Evolutionary conservation across 2,888 invertebrate genomes (phyloP).

Genomic region (Galerucella calmariensis): DNA sequence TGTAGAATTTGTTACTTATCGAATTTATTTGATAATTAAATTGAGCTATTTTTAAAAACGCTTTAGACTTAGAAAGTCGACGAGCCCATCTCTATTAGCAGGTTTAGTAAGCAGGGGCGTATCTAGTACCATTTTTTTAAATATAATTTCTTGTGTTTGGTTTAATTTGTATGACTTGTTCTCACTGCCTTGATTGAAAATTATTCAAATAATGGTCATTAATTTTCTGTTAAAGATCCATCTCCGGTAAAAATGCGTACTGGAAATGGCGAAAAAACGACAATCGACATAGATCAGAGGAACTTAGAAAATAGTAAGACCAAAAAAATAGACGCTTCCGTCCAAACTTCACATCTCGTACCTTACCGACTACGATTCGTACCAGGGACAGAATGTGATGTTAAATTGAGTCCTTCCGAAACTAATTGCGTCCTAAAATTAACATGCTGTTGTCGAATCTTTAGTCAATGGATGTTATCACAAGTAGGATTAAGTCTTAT

Average conservation of each 20-base stretch:
- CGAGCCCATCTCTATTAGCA: no score
- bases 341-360: slow-evolving; percentile 66
- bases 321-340: slow-evolving; percentile 59
- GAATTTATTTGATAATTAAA: no score
- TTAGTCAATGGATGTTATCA: slow-evolving; percentile 69
- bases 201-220: no score
- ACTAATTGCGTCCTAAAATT: slow-evolving; percentile 55
- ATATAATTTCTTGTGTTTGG: no score
- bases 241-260: slow-evolving; percentile 54
- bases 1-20: no score
- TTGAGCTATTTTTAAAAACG: no score
- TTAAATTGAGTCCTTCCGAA: slow-evolving; percentile 60
- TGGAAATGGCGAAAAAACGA: slow-evolving; percentile 55
- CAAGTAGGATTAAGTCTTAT: slow-evolving; percentile 72
- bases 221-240: slow-evolving; percentile 38
- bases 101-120: no score
- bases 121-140: no score
- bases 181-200: no score
- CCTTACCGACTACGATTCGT: slow-evolving; percentile 69
- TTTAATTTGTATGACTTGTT: no score
- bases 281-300: slow-evolving; percentile 60
- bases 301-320: slow-evolving; percentile 58
- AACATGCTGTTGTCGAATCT: slow-evolving; percentile 62
- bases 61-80: no score
- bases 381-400: slow-evolving; percentile 63